Percentiles rank a stretch among this genome's conserved stretches.
These are phyloP conservation scores for Lordiphosa clarofinis DNA, from an alignment of 1,140 invertebrate species.

Conservation along the genomic window DNA sequence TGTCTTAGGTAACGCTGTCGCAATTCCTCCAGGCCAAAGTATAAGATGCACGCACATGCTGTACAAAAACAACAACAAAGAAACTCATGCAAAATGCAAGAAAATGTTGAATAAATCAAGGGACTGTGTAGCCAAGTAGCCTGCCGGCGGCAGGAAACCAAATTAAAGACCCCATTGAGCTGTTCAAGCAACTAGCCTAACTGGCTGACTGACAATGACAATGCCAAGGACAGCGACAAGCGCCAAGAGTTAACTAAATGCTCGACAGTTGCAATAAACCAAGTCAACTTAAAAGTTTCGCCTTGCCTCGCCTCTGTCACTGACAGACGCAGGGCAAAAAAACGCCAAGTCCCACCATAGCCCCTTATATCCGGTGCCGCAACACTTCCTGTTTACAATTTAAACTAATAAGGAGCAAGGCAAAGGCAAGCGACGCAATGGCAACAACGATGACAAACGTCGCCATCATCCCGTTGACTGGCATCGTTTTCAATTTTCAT, in stretches of 20 bases:
- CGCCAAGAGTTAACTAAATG: conserved; percentile 72
- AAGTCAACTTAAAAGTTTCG: conserved; percentile 46
- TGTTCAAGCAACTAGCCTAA: conserved; percentile 10
- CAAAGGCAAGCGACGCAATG: conserved; percentile 4
- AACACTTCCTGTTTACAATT: conserved; percentile 73
- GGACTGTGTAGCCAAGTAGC: not conserved
- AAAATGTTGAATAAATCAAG: conserved; percentile 41
- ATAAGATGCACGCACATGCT: not conserved
- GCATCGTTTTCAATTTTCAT: conserved; percentile 53
- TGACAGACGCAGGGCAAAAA: conserved; percentile 42
- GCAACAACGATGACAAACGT: conserved; percentile 31
- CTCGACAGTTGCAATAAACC: conserved; percentile 69
- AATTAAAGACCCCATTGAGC: conserved; percentile 42
- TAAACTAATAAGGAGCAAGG: conserved; percentile 68
- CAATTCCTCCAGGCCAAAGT: too few species aligned
- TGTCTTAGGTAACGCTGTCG: not conserved
- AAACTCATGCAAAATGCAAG: conserved; percentile 58
- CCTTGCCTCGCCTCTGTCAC: conserved; percentile 39
- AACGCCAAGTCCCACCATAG: conserved; percentile 2
- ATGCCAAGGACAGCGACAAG: conserved; percentile 41
- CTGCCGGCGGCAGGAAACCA: conserved; percentile 21
- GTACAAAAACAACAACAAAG: conserved; percentile 22
- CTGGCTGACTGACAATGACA: conserved; percentile 43
- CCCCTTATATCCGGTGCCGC: conserved; percentile 60
- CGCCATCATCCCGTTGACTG: conserved; percentile 18